These are phyloP conservation scores for Saccopteryx bilineata DNA, from an alignment of 2,113 vertebrate species.

Conservation along the genomic window DNA sequence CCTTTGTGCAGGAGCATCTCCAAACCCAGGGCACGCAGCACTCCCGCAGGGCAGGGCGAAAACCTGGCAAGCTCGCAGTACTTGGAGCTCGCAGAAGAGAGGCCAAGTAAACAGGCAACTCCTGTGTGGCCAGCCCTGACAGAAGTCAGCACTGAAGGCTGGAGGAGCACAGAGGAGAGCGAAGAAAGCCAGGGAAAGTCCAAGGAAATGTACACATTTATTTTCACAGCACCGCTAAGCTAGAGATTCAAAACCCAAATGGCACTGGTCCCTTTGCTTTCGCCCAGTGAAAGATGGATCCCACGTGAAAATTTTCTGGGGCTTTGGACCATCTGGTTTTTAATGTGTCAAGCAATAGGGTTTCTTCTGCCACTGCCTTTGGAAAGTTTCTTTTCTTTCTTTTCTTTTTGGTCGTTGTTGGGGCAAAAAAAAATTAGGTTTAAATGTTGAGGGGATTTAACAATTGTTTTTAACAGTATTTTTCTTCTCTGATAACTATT, in stretches of 20 bases:
- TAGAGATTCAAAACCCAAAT: not conserved
- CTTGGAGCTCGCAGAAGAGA: not conserved
- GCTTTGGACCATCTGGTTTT: constrained; percentile 73
- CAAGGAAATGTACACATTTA: constrained; percentile 31
- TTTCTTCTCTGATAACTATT: constrained; percentile 7
- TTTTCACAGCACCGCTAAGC: not conserved
- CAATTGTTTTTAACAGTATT: not conserved
- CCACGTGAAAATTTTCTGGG: not conserved
- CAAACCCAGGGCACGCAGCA: not conserved
- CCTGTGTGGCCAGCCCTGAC: not conserved
- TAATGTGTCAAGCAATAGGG: constrained; percentile 67
- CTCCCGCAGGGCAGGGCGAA: not conserved
- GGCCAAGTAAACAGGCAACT: not conserved
- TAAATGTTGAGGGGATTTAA: constrained; percentile 20
- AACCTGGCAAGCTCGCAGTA: not conserved
- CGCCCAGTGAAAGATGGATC: constrained; percentile 61
- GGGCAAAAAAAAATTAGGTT: not conserved
- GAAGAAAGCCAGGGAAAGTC: constrained; percentile 20
- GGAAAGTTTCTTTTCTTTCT: constrained; percentile 20
- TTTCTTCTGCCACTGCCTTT: constrained; percentile 74
- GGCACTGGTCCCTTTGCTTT: not conserved
- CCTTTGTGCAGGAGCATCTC: not conserved
- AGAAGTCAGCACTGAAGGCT: not conserved
- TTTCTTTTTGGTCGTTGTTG: not conserved
- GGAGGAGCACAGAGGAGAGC: not conserved